Conservation (phyloP, 2,113 vertebrate species). For the Siniperca chuatsi region DNA sequence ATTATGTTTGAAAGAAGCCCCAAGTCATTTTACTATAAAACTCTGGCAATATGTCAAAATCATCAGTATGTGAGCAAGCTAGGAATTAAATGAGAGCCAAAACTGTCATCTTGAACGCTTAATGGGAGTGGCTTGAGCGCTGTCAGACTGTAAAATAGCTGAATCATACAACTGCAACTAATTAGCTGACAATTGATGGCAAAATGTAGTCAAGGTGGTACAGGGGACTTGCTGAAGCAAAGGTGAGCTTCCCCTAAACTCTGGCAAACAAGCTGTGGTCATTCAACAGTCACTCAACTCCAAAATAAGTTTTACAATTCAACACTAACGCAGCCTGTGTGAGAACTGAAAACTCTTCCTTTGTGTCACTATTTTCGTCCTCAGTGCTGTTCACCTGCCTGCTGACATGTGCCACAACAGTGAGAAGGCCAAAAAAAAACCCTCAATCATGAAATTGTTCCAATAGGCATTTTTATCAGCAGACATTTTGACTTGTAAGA, state of each 20-base stretch:
- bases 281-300: not conserved
- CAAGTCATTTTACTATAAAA: not conserved
- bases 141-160: not conserved
- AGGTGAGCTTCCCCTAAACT: rapidly evolving
- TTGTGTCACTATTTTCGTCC: not conserved
- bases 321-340: not conserved
- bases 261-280: not conserved
- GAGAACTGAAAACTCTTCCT: not conserved
- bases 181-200: not conserved
- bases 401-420: not conserved
- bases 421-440: no score
- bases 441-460: not conserved
- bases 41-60: slow-evolving; percentile 1
- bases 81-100: not conserved
- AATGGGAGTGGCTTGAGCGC: rapidly evolving
- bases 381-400: not conserved
- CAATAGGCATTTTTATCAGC: not conserved
- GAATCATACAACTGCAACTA: not conserved
- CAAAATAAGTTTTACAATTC: not conserved
- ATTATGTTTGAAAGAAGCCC: not conserved
- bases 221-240: not conserved
- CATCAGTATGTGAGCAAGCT: not conserved
- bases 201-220: not conserved
- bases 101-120: not conserved
- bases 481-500: not conserved